Conservation (phyloP, 2,888 invertebrate species). For the Eristalis arbustorum region DNA sequence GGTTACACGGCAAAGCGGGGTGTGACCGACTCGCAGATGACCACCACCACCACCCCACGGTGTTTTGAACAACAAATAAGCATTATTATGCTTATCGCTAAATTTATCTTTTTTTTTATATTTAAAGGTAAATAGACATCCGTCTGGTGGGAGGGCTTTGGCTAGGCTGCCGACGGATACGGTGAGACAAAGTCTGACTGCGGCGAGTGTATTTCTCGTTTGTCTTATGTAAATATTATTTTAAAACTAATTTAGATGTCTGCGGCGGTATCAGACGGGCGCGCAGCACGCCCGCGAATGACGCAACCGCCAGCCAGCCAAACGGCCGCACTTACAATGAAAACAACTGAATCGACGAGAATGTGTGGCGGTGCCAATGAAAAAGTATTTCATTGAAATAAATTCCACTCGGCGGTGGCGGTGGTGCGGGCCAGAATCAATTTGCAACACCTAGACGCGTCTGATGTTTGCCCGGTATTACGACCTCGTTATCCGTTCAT, state of each 20-base stretch:
- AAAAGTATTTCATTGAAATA: slow-evolving; percentile 51
- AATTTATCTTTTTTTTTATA: not conserved
- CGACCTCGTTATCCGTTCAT: too few relatives aligned
- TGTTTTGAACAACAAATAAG: slow-evolving; percentile 14
- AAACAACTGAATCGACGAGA: not conserved
- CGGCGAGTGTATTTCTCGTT: not conserved
- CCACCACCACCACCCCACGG: not conserved
- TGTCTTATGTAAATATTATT: slow-evolving; percentile 52
- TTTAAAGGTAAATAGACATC: not conserved
- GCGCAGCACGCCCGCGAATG: slow-evolving; percentile 29
- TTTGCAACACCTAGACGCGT: slow-evolving; percentile 51
- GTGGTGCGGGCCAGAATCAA: slow-evolving; percentile 25
- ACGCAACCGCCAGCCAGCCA: slow-evolving; percentile 22
- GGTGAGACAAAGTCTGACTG: not conserved
- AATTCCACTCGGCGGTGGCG: slow-evolving; percentile 10
- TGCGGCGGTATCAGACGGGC: slow-evolving; percentile 36
- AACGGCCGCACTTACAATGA: not conserved
- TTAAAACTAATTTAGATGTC: slow-evolving; percentile 49
- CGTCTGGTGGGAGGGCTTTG: not conserved
- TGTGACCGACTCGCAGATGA: not conserved
- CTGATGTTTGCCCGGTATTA: slow-evolving; percentile 6
- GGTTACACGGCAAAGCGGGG: too few relatives aligned
- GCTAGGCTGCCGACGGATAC: not conserved
- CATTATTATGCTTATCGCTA: slow-evolving; percentile 16
- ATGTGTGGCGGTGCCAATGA: slow-evolving; percentile 3